Evolutionary conservation across 2,888 invertebrate genomes (phyloP).

Genomic region (Leptinotarsa peninsularis): DNA sequence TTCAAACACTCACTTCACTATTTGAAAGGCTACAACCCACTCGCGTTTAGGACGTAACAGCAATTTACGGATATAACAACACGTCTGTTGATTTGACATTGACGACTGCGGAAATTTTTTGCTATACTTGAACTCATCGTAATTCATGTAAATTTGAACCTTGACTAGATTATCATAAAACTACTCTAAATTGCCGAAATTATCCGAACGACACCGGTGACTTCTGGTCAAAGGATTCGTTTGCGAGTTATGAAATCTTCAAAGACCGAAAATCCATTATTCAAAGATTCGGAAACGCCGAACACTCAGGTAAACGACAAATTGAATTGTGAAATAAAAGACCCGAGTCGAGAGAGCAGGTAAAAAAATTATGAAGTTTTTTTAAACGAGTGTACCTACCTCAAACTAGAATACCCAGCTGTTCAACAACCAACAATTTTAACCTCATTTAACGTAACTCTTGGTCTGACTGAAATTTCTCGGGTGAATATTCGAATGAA

Average conservation of each 20-base stretch:
- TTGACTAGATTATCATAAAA: conserved; percentile 28
- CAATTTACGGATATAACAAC: conserved; percentile 14
- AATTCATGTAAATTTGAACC: conserved; percentile 23
- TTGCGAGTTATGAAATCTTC: conserved; percentile 5
- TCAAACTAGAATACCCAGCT: conserved; percentile 34
- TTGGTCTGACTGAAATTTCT: conserved; percentile 20
- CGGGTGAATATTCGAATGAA: conserved; percentile 11
- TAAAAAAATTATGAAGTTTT: conserved; percentile 29
- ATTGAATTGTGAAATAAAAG: conserved; percentile 30
- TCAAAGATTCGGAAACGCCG: conserved; percentile 28
- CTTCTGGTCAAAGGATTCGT: not conserved
- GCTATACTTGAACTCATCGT: conserved; percentile 10
- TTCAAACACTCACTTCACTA: not conserved
- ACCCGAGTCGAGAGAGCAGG: conserved; percentile 31
- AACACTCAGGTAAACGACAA: conserved; percentile 39
- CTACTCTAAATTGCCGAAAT: conserved; percentile 6
- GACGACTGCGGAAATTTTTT: conserved; percentile 19
- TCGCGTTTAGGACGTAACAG: conserved; percentile 2
- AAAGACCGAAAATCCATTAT: conserved; percentile 33
- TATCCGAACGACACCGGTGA: not conserved
- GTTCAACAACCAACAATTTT: conserved; percentile 24
- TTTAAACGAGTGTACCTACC: conserved; percentile 26
- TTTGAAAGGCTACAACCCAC: not conserved
- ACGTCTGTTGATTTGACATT: conserved; percentile 21
- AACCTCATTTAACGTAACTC: conserved; percentile 30